Evolutionary conservation across 2,113 vertebrate genomes (phyloP).

Genomic region (Perognathus longimembris): DNA sequence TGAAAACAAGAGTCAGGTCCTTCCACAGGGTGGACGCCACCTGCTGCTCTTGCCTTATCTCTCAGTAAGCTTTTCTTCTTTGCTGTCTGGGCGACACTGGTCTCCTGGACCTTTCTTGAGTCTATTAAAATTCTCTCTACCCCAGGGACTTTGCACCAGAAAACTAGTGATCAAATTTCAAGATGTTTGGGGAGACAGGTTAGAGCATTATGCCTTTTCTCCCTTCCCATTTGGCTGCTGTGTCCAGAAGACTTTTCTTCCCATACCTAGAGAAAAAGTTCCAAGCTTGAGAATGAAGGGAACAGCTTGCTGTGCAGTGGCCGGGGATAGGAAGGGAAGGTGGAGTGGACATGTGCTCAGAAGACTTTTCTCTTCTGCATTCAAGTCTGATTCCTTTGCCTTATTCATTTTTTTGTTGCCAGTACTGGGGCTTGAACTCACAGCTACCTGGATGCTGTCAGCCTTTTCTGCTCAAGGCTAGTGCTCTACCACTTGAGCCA

Average conservation of each 20-base stretch:
- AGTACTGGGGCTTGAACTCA: too few species aligned
- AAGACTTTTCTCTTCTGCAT: not conserved
- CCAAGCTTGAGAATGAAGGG: not conserved
- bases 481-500: too few species aligned
- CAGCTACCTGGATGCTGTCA: too few species aligned
- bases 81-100: not conserved
- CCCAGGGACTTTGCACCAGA: not conserved
- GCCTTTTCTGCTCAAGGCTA: too few species aligned
- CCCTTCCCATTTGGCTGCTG: not conserved
- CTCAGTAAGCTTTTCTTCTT: not conserved
- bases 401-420: not conserved
- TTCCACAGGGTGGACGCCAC: too few species aligned
- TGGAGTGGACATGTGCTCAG: not conserved
- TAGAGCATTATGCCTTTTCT: too few species aligned
- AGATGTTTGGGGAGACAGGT: not conserved
- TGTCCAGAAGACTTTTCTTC: not conserved
- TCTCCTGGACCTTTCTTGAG: not conserved
- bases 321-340: not conserved
- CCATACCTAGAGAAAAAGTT: not conserved
- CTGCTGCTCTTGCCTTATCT: not conserved
- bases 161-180: not conserved
- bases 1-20: not conserved
- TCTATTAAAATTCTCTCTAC: not conserved
- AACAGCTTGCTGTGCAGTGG: not conserved
- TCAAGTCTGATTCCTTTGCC: not conserved